Evolutionary conservation across 2,113 vertebrate genomes (phyloP).

Genomic region (Daphoenositta chrysoptera): DNA sequence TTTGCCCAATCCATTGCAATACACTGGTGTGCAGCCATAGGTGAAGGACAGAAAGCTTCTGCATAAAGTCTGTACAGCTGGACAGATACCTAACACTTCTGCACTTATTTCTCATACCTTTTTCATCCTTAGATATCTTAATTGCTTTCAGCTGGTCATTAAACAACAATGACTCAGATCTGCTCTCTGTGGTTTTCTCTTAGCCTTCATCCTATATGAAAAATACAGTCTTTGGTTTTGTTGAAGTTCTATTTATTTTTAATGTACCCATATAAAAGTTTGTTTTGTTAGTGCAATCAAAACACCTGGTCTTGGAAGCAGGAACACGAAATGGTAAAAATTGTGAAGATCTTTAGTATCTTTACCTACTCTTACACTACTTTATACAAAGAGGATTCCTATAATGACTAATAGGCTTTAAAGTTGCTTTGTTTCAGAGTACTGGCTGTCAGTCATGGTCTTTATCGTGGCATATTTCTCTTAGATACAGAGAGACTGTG

Average conservation of each 20-base stretch:
- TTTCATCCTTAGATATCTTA: background rate
- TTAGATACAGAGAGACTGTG: background rate
- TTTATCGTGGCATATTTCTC: background rate
- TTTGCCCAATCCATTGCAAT: background rate
- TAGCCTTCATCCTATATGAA: background rate
- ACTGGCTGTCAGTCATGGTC: background rate
- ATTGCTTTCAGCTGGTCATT: background rate
- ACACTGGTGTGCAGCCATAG: accelerated
- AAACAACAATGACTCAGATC: background rate
- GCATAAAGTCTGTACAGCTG: background rate
- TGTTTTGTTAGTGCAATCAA: background rate
- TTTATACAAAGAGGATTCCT: background rate
- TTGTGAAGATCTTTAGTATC: background rate
- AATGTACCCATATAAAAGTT: background rate
- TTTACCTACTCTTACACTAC: background rate
- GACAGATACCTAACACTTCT: background rate
- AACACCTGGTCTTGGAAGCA: background rate
- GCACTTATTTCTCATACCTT: background rate
- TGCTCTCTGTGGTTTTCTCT: background rate
- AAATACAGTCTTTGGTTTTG: background rate
- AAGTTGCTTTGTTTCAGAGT: background rate
- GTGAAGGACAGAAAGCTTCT: background rate
- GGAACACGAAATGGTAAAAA: background rate
- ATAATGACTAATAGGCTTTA: background rate
- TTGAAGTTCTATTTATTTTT: background rate